These are phyloP conservation scores for Cheumatopsyche charites DNA, from an alignment of 1,140 invertebrate genomes.

Conservation along the genomic window DNA sequence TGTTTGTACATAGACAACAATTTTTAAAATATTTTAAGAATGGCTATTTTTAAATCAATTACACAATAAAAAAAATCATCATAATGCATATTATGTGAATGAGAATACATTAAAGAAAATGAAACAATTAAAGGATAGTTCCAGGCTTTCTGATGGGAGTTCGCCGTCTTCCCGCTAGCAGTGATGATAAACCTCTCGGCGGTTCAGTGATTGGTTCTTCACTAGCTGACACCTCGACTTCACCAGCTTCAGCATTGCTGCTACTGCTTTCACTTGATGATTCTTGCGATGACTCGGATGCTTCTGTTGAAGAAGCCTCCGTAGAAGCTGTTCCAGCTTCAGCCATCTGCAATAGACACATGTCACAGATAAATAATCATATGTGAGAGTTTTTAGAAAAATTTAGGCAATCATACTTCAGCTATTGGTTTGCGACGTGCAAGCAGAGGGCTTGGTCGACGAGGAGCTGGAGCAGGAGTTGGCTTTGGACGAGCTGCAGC, in stretches of 20 bases:
- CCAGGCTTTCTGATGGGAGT: slow-evolving; percentile 64
- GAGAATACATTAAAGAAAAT: no score
- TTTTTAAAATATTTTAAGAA: no score
- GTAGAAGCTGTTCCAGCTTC: slow-evolving; percentile 34
- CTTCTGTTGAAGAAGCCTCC: slow-evolving; percentile 33
- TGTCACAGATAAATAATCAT: no score
- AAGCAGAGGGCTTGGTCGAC: slow-evolving; percentile 35
- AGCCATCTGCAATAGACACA: slow-evolving; percentile 6
- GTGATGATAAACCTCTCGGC: slow-evolving; percentile 63
- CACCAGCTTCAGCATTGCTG: slow-evolving; percentile 54
- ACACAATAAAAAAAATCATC: no score
- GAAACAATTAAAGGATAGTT: slow-evolving; percentile 52
- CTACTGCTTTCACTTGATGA: slow-evolving; percentile 2
- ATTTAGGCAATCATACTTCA: slow-evolving; percentile 1
- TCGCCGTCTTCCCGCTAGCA: slow-evolving; percentile 66
- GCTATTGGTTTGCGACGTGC: slow-evolving; percentile 22
- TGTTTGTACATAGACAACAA: no score
- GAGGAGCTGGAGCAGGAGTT: slow-evolving; percentile 15
- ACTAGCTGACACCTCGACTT: slow-evolving; percentile 58
- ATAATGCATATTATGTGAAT: no score
- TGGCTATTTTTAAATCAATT: no score
- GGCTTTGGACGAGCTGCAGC: slow-evolving; percentile 26
- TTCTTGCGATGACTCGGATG: slow-evolving; percentile 29
- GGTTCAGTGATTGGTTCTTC: slow-evolving; percentile 58
- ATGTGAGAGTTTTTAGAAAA: no score